Evolutionary conservation across 1,140 invertebrate genomes (phyloP), one percentile per base, ranked within the genome.

Genomic region (Microplitis mediator): DNA sequence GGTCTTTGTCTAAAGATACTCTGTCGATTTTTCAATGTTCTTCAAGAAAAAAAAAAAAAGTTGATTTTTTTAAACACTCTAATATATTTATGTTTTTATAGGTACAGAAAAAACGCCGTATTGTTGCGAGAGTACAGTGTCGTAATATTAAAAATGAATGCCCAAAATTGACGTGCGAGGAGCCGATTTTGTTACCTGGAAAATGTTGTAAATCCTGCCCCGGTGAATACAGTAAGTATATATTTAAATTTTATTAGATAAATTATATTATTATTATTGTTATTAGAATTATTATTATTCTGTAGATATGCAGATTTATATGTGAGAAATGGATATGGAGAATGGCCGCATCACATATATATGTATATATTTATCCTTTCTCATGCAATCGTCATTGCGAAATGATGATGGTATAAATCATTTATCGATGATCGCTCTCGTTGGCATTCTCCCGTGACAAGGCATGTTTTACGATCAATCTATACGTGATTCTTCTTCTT

Each of bases 151-250:
- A 96, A 85, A 94, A 94, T 81, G 94, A 96, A 79, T 97, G 95
- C 82, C 95, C 95, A 0, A 92, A 94, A 80, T 91, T 93, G 1
- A 92, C 89, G 13, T 97, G 96, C 83, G 92, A 93, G 60, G 93
- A 95, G 77, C 95, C 95, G 3, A 91, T 95, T n/a, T 88, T 95
- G 9, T 86, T 93, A 45, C 93, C 94, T 4, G 95, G 94, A 58
- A 89, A 92, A 80, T 97, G 96, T 86, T 97, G 95, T 88, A 97
- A 97, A 89, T 92, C 92, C 0, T 97, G 95, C 85, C 94, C 94
- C 11, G 93, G 91, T 71, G 92, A 95, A 83, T 88, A 90, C 81
- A 92, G 93, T 94, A 86, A 93, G 92, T 92, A 68, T 52, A 23
- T 2, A 23, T 23, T 23, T 23, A 23, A 23, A 23, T 23, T 50